A percentile compares a stretch with the other conserved stretches of the same genome.
These are phyloP conservation scores for Pituophis catenifer DNA, from an alignment of 2,113 vertebrate genomes.

Conservation along the genomic window DNA sequence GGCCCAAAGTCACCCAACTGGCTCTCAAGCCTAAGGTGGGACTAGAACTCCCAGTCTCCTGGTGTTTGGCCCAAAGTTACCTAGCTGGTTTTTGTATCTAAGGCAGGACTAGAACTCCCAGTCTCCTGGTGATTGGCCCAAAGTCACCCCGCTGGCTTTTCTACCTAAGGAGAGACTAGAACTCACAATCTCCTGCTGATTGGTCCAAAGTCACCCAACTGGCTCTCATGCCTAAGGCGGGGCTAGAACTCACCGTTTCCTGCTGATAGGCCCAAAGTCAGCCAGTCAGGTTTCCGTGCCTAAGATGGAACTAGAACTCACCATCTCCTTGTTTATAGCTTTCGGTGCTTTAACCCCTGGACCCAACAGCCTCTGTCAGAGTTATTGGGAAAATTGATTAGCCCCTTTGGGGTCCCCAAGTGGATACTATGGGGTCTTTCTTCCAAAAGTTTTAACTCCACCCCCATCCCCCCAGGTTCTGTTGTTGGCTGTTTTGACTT, in stretches of 20 bases:
- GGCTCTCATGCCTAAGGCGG: no score
- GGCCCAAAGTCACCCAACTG: no score
- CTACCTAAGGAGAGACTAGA: not conserved
- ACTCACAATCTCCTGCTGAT: not conserved
- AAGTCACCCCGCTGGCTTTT: not conserved
- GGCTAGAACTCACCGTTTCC: no score
- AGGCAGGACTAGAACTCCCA: no score
- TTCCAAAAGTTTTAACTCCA: no score
- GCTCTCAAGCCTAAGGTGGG: no score
- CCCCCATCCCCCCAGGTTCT: not conserved
- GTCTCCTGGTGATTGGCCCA: not conserved
- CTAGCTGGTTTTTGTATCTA: rapidly evolving
- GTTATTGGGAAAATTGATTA: not conserved
- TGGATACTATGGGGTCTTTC: not conserved
- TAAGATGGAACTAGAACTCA: not conserved
- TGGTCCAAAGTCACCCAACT: no score
- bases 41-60: not conserved
- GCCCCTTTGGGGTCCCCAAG: not conserved
- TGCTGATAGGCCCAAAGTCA: not conserved
- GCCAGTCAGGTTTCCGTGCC: no score
- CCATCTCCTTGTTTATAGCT: not conserved
- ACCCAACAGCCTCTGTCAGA: not conserved
- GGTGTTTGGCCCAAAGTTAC: no score
- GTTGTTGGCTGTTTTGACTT: not conserved
- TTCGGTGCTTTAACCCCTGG: no score